Evolutionary conservation across 64 coral and sea anemone genomes (phyloP), one percentile per base, ranked within the genome.

Genomic region (Montipora cactus): DNA sequence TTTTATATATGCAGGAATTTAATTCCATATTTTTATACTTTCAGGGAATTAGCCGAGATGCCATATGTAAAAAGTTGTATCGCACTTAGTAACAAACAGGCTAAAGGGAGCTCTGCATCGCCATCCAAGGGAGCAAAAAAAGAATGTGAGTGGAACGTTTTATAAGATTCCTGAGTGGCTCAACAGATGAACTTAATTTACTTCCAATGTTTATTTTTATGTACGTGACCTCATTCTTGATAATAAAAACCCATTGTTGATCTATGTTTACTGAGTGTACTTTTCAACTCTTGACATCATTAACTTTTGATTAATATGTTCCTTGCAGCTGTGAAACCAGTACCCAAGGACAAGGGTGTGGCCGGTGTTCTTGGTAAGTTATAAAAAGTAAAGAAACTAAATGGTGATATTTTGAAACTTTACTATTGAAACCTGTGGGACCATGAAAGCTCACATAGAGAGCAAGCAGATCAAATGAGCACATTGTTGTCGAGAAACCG

Each of bases 341-440:
- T 95, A 59, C 97, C 97, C 15, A 98, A 98, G 64, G 94, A 95
- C 83, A 98, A 98, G 79, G 97, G 97, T 52, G 89, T 95, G 2
- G 89, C 92, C 47, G 94, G 94, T 22, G 97, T 98, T 9, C 66
- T 98, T 61, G 88, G 97, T 98, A 94, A 95, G 96, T 83, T 77
- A 37, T 37, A 37, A 37, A 37, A 37, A 37, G 0, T 37, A 37
- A 37, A 37, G 37, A 37, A 37, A 37, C 37, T 37, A 37, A 37
- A 37, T 37, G 37, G 37, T 37, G 37, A 37, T 37, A 37, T 37
- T 37, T 37, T 37, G 37, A 37, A 37, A 37, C 37, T 37, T 37
- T 37, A 37, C 37, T 37, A 37, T 37, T 37, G 37, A 37, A 37
- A 1, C 37, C 0, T 37, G 37, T 37, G 37, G 37, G 37, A 0